Percentiles rank a stretch among this genome's conserved stretches.
phyloP scores from a whole-genome alignment of 2,888 invertebrate species.

The Tuta absoluta region DNA sequence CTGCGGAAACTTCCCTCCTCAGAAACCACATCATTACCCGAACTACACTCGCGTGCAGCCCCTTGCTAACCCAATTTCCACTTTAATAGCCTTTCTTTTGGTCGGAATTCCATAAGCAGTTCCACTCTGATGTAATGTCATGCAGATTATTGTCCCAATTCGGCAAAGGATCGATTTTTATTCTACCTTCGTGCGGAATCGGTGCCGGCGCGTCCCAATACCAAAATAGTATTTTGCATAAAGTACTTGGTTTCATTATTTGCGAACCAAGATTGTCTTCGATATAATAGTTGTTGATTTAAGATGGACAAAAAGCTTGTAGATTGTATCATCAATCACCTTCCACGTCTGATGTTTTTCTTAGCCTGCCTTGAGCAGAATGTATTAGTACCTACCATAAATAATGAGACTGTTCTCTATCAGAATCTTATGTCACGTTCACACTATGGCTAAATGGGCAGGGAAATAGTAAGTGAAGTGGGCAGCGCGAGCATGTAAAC shows the following conservation, averaged over 20 bases:
- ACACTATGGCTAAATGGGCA: no score
- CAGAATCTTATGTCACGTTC: no score
- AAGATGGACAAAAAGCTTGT: no score
- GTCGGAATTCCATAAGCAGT: conserved; percentile 13
- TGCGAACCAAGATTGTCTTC: not conserved
- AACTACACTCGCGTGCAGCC: conserved; percentile 15
- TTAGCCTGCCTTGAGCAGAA: no score
- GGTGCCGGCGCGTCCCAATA: conserved; percentile 33
- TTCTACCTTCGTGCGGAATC: conserved; percentile 48
- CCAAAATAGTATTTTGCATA: conserved; percentile 8
- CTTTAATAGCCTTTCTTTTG: not conserved
- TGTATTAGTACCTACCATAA: no score
- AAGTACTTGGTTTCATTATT: not conserved
- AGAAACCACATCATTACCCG: not conserved
- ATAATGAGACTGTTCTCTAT: no score
- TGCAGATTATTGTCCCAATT: conserved; percentile 55
- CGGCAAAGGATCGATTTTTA: conserved; percentile 56
- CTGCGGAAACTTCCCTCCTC: conserved; percentile 6
- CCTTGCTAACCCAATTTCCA: not conserved
- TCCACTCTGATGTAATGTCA: conserved; percentile 32
- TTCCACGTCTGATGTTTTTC: no score
- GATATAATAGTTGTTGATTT: not conserved
- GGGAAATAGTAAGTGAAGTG: no score
- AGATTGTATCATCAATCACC: no score
- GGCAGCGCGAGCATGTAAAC: no score